Evolutionary conservation across 2,113 vertebrate species (phyloP), one percentile per base, ranked within the genome.

Genomic region (Sinocyclocheilus maitianheensis): DNA sequence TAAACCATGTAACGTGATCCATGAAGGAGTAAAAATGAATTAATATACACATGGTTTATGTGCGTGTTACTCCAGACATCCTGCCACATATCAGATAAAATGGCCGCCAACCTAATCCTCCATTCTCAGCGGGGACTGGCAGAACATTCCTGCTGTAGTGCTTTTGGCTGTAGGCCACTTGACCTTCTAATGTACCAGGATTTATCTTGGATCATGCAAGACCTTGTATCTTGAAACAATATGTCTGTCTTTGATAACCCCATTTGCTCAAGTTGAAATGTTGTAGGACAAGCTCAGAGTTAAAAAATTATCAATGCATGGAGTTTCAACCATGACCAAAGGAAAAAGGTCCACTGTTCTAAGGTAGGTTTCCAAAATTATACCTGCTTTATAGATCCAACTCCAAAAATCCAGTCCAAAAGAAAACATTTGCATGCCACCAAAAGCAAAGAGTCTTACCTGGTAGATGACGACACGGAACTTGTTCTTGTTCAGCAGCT

Each of bases 381-480:
- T 22, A 48, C 40, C 40, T 24, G 10, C 37, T 24, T 46, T 43
- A 13, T 20, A 40, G 26, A 78, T 60, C 53, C 30, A 78, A 58
- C 20, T 40, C 40, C 20, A 46, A 74, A 46, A 24, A 13, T 40
- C 22, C 11, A 14, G 10, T 46, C 20, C 40, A 48, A 48, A 22
- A 71, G 3, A 20, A 75, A 77, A 55, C 48, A 77, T 24, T 51
- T 14, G 4, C 34, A 75, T 75, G 20, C 71, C 71, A 46, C 22
- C 22, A 75, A 75, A 75, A 75, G 22, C 2, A 48, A 34, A 22
- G 3, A n/a, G 58, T 20, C 91, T 95, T 94, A 99, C 98, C 97
- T 99, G 98, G 86, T 99, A 99, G 91, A 99, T 99, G 9, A 99
- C 97, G 48, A 99, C 98, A 0, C 97, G 95, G 90, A 99, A 99